Percentiles rank a stretch among this genome's conserved stretches.
phyloP scores from a whole-genome alignment of 2,797 vertebrate genomes.

The Bradypus variegatus region DNA sequence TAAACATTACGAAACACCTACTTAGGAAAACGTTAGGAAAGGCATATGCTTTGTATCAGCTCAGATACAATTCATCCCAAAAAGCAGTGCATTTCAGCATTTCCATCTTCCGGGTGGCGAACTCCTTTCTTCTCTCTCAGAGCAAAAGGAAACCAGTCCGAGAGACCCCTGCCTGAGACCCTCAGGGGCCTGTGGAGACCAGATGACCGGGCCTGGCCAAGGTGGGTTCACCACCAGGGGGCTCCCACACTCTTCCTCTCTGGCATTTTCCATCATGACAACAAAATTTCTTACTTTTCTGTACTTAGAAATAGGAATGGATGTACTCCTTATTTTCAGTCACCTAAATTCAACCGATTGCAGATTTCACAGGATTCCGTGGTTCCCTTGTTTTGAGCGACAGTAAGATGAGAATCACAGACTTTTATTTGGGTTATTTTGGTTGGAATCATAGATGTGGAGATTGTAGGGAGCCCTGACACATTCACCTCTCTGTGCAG shows the following conservation, averaged over 20 bases:
- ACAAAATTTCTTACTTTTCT: no score
- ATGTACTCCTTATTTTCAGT: no score
- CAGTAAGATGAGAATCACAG: neutral
- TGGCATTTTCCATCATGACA: neutral
- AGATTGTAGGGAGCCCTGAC: neutral
- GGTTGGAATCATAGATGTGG: neutral
- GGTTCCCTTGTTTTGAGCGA: neutral
- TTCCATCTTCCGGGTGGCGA: neutral
- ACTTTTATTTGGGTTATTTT: neutral
- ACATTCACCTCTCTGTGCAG: neutral
- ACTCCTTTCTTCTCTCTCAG: neutral
- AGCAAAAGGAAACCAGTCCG: neutral
- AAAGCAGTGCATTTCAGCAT: neutral
- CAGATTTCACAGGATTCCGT: neutral
- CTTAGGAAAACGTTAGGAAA: neutral
- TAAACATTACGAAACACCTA: neutral
- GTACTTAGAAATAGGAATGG: neutral
- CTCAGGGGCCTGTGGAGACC: neutral
- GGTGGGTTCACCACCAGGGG: neutral
- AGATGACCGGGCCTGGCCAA: rapidly evolving
- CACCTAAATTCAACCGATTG: neutral
- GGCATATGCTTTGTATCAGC: neutral
- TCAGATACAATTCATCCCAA: neutral
- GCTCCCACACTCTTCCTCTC: neutral
- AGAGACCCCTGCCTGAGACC: no score